phyloP scores from a whole-genome alignment of 1,140 invertebrate genomes.

The Hylaeus anthracinus region DNA sequence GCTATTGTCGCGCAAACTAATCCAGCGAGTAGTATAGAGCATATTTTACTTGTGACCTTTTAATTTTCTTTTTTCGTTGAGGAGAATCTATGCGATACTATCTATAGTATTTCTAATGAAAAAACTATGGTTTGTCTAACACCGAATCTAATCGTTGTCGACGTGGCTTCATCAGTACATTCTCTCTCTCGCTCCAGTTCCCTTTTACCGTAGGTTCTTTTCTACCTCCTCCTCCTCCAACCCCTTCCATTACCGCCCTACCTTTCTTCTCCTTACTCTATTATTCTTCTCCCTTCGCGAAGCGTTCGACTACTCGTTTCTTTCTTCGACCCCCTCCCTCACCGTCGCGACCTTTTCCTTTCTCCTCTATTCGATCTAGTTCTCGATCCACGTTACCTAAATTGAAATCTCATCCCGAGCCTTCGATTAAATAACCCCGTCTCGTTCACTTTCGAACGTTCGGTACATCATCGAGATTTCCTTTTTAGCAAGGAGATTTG shows the following conservation, averaged over 20 bases:
- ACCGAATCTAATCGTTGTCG: neutral
- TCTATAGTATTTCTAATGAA: no score
- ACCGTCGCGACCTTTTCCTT: neutral
- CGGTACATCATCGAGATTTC: no score
- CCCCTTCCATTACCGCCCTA: neutral
- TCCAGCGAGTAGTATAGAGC: no score
- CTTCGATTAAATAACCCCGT: neutral
- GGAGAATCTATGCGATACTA: no score
- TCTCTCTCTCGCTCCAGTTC: constrained; percentile 14
- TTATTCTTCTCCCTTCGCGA: constrained; percentile 12
- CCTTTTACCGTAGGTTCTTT: constrained; percentile 11
- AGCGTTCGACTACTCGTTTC: constrained; percentile 14
- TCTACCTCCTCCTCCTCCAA: neutral
- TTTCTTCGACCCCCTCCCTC: neutral
- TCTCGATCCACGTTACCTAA: neutral
- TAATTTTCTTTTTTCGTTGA: no score
- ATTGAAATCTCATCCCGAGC: no score
- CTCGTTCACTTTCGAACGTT: neutral
- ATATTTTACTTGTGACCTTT: no score
- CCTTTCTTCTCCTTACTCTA: constrained; percentile 13
- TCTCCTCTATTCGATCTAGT: neutral
- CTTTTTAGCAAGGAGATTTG: no score
- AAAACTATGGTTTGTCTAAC: neutral
- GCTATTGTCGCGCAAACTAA: no score
- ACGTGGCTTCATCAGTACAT: constrained; percentile 24